phyloP scores from a whole-genome alignment of 2,797 vertebrate species.

The Rousettus madagascariensis region DNA sequence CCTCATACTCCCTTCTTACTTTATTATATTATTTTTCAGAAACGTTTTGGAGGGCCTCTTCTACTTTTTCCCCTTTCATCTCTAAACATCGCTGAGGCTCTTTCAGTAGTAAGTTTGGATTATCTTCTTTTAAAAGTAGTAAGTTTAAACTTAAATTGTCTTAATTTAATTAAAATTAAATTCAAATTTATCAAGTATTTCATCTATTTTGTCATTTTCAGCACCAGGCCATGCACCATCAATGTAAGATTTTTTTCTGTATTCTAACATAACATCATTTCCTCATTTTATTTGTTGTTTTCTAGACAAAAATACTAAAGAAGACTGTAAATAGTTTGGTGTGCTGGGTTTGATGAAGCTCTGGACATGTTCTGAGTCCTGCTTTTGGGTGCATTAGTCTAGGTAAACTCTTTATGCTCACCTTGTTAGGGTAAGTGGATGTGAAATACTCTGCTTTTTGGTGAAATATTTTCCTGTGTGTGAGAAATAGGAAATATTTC shows the following conservation, averaged over 20 bases:
- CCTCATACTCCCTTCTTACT: neutral
- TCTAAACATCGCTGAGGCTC: neutral
- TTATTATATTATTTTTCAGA: neutral
- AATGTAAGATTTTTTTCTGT: neutral
- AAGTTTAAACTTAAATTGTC: neutral
- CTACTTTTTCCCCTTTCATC: neutral
- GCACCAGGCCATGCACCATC: neutral
- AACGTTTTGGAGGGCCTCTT: neutral
- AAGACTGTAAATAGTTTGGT: neutral
- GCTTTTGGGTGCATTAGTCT: neutral
- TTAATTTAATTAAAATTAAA: neutral
- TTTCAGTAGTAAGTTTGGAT: neutral
- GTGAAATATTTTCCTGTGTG: neutral
- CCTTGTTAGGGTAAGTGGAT: neutral
- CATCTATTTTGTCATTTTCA: conserved; percentile 6
- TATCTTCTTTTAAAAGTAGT: neutral
- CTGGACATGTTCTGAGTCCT: neutral
- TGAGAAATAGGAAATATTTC: neutral
- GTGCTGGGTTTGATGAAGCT: neutral
- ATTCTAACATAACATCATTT: neutral
- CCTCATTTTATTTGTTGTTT: neutral
- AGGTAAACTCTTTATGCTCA: neutral
- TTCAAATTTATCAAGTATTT: neutral
- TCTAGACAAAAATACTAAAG: neutral
- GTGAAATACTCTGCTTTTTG: neutral